Base-by-base conservation (phyloP, 2,888 invertebrate species). In the Calameuta pallipes region DNA sequence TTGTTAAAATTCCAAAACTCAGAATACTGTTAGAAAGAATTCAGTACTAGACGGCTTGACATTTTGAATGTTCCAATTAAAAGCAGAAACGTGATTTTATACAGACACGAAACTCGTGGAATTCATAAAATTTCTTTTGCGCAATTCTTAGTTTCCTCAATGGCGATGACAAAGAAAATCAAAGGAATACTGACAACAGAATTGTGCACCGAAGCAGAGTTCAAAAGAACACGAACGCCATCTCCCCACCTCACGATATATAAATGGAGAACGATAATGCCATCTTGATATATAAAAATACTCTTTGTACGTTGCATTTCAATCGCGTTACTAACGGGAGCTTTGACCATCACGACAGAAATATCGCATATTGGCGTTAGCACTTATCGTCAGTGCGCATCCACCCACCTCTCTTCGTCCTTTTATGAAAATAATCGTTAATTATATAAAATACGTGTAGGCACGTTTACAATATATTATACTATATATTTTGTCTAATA, bases 401-500 rank as follows among this genome's bases (percentile, higher is more conserved):
- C 23, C 41, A 9, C 23, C 15, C 41, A 15, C 1, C 41, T 56
- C 41, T 56, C 23, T 56, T 56, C 41, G 41, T 9, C 6, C 41
- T 56, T 56, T 56, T 56, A 56, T 56, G 41, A 56, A 6, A 56
- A 56, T 56, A 56, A 56, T 56, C 9, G 41, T 56, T 56, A 56
- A 56, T 56, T 56, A 56, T 56, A 56, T 56, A 56, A 56, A 56
- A 56, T 56, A 56, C 41, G 71, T 34, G 34, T 68, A 75, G 68
- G 75, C 75, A 56, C 75, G 68, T 75, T 34, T 75, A 75, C n/a
- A 34, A 56, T 75, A 75, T 75, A 75, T 75, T 30, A 56, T 75
- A 34, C 23, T 68, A 41, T 75, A 75, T 68, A 75, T 31, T 75
- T 75, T 69, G 34, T 56, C 68, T 68, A 68, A 56, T 36, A 37